Base-by-base conservation (phyloP, 2,113 vertebrate genomes). In the Sylvicapra grimmia region DNA sequence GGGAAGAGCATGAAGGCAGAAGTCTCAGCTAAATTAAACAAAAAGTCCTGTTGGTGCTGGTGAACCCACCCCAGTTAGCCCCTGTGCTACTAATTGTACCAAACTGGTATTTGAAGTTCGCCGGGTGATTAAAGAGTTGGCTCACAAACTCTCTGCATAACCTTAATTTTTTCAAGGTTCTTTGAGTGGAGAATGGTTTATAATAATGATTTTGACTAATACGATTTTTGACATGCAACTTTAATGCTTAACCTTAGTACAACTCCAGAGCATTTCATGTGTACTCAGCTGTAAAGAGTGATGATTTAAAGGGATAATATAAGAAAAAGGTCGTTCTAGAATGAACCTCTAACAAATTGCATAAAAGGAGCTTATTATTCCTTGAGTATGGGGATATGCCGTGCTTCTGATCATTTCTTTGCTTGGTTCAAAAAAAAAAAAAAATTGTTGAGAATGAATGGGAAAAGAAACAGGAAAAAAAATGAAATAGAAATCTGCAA, bases 201-300 rank as follows among this genome's bases (percentile, higher is more conserved):
- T 99, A 99, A 99, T 99, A 99, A 99, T 99, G 99, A 99, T 99
- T 99, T 99, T 99, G 99, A 99, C 99, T 99, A 99, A 99, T 99
- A 99, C 98, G 97, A 99, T 99, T 99, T 99, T 99, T 99, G 99
- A 99, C 99, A 99, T 99, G 99, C 99, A 99, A 99, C 99, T 99
- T 99, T 99, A 99, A 99, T 99, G 98, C 98, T 99, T 99, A 99
- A 99, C 99, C 99, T 99, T 98, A 99, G 99, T 98, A 99, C 99
- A 99, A 99, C 99, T 99, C 98, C 98, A 98, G 98, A 99, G 99
- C 99, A 99, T 99, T 99, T 99, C 98, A 98, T 99, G 99, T 99
- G 99, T 99, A 98, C 98, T 99, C 99, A 99, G 98, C 99, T 99
- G 99, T 99, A 99, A 99, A 99, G 99, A 99, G 98, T 98, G 98